Conservation (phyloP, 2,888 invertebrate genomes). For the Augiades crinisus region DNA sequence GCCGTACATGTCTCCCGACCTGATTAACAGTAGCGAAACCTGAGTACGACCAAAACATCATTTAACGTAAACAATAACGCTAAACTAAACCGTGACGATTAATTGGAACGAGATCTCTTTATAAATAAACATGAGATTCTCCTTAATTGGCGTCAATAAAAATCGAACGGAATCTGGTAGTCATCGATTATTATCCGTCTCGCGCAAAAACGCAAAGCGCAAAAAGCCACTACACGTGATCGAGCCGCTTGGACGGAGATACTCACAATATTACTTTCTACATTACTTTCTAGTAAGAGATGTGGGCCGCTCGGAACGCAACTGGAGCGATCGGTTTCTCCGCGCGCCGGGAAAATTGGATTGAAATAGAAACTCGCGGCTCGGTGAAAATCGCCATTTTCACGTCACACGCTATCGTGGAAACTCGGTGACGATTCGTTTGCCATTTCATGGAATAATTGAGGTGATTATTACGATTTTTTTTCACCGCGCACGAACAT, state of each 20-base stretch:
- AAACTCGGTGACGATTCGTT: conserved; percentile 40
- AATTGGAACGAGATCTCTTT: not conserved
- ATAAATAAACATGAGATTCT: conserved; percentile 6
- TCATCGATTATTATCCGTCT: conserved; percentile 14
- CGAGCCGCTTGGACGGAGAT: conserved; percentile 65
- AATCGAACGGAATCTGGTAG: conserved; percentile 28
- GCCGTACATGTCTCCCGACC: no score
- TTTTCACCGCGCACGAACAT: no score
- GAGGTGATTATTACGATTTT: not conserved
- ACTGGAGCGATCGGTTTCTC: conserved; percentile 80
- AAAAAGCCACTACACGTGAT: conserved; percentile 67
- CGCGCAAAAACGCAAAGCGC: conserved; percentile 47
- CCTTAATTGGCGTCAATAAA: conserved; percentile 19
- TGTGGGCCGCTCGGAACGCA: conserved; percentile 74
- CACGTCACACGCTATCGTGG: conserved; percentile 65
- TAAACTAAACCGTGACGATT: no score
- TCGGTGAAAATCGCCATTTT: conserved; percentile 73
- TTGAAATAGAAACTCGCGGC: conserved; percentile 79
- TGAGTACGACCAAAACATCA: not conserved
- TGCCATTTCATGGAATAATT: conserved; percentile 3
- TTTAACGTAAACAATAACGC: not conserved
- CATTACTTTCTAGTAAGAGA: conserved; percentile 80
- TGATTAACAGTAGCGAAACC: no score
- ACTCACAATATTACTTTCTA: conserved; percentile 78
- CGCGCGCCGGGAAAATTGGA: conserved; percentile 77